A percentile compares a stretch with the other conserved stretches of the same genome.
phyloP scores from a whole-genome alignment of 2,797 vertebrate species.

The Crocodylus rhombifer region DNA sequence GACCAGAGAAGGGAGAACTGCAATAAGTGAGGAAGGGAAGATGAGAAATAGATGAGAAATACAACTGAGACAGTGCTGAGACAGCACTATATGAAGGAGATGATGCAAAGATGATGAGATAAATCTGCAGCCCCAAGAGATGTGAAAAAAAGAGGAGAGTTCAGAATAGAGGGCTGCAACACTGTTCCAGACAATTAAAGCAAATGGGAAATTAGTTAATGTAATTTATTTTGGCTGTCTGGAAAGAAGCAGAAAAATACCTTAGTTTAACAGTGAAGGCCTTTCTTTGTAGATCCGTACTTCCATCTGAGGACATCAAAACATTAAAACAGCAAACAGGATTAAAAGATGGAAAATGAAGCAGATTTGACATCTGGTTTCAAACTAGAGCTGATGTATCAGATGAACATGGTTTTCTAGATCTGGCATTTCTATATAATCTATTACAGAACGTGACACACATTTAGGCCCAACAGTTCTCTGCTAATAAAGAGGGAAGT shows the following conservation, averaged over 20 bases:
- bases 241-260: neutral
- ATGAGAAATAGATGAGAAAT: neutral
- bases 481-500: neutral
- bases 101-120: neutral
- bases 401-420: neutral
- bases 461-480: neutral
- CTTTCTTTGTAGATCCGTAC: neutral
- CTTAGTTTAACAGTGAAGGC: neutral
- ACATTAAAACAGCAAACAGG: slow-evolving; percentile 19
- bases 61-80: neutral
- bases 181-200: neutral
- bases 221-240: neutral
- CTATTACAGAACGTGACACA: neutral
- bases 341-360: slow-evolving; percentile 19
- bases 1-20: neutral
- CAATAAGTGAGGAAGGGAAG: neutral
- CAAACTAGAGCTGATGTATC: slow-evolving; percentile 2
- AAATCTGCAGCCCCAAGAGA: neutral
- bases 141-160: neutral
- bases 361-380: slow-evolving; percentile 39
- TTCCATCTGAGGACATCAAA: neutral
- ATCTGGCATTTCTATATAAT: neutral
- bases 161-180: neutral
- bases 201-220: fast-evolving
- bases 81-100: neutral